Conservation (phyloP, 1,140 invertebrate genomes). For the Cylas formicarius region DNA sequence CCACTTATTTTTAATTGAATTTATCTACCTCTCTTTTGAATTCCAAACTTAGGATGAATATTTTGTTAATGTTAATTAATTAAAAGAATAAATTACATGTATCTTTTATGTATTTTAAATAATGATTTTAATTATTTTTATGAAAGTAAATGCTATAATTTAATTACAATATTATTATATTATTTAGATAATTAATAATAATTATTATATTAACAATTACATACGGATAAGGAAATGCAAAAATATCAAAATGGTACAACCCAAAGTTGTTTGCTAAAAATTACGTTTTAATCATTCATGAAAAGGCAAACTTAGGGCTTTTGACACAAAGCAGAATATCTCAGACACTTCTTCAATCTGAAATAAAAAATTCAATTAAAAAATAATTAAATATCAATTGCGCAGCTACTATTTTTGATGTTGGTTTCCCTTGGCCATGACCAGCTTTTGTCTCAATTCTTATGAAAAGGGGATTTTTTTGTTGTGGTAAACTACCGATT, state of each 20-base stretch:
- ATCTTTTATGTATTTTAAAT: too few species aligned
- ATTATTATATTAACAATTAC: not conserved
- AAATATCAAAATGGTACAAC: too few species aligned
- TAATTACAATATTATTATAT: not conserved
- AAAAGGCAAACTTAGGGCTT: constrained; percentile 56
- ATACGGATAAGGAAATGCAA: too few species aligned
- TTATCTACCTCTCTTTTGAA: too few species aligned
- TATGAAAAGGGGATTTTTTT: constrained; percentile 85
- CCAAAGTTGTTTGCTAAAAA: too few species aligned
- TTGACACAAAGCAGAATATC: constrained; percentile 79
- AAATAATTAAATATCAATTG: constrained; percentile 12
- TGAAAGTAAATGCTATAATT: constrained; percentile 1
- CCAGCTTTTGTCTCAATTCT: constrained; percentile 92
- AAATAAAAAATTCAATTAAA: constrained; percentile 39
- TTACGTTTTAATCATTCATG: constrained; percentile 9
- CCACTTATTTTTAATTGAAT: too few species aligned
- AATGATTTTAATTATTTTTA: too few species aligned
- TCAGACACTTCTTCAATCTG: constrained; percentile 87
- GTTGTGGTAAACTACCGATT: constrained; percentile 53
- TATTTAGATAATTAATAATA: not conserved
- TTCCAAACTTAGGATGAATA: too few species aligned
- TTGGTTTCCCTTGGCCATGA: constrained; percentile 94
- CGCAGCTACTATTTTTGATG: constrained; percentile 72
- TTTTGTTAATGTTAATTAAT: too few species aligned
- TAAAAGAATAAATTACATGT: too few species aligned